phyloP scores from a whole-genome alignment of 2,113 vertebrate species.

The Ophiodon elongatus region DNA sequence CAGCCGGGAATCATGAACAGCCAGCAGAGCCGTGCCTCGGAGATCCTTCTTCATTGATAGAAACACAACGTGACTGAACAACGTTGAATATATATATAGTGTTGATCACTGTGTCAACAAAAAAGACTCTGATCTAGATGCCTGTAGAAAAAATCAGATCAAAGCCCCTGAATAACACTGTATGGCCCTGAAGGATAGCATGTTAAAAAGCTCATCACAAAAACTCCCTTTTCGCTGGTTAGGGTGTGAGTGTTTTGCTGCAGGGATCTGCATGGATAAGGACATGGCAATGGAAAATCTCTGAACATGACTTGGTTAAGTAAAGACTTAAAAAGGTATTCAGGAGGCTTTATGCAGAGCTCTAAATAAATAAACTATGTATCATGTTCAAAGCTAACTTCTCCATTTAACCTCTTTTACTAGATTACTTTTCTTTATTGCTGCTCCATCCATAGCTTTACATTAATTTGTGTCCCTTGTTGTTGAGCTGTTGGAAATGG shows the following conservation, averaged over 20 bases:
- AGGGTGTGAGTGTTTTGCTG: slow-evolving; percentile 28
- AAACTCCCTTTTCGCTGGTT: slow-evolving; percentile 17
- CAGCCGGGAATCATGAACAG: too few relatives aligned
- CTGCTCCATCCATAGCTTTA: background rate
- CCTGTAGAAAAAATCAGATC: slow-evolving; percentile 7
- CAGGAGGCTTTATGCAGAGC: background rate
- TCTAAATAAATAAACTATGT: background rate
- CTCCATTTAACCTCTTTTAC: background rate
- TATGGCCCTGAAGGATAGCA: background rate
- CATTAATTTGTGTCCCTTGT: background rate
- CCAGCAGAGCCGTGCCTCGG: too few relatives aligned
- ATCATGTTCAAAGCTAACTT: background rate
- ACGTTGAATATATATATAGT: background rate
- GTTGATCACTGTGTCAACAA: slow-evolving; percentile 5
- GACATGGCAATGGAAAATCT: background rate
- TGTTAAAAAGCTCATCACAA: slow-evolving; percentile 34
- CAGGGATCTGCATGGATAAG: slow-evolving; percentile 7
- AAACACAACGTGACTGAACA: too few relatives aligned
- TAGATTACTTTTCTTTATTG: background rate
- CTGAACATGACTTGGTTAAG: slow-evolving; percentile 24
- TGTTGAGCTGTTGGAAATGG: background rate
- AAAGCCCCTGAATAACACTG: slow-evolving; percentile 5
- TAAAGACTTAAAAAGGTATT: slow-evolving; percentile 36
- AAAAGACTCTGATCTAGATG: slow-evolving; percentile 9
- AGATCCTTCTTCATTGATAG: too few relatives aligned